Conservation (phyloP, 2,888 invertebrate species). For the Catocala sponsa region DNA sequence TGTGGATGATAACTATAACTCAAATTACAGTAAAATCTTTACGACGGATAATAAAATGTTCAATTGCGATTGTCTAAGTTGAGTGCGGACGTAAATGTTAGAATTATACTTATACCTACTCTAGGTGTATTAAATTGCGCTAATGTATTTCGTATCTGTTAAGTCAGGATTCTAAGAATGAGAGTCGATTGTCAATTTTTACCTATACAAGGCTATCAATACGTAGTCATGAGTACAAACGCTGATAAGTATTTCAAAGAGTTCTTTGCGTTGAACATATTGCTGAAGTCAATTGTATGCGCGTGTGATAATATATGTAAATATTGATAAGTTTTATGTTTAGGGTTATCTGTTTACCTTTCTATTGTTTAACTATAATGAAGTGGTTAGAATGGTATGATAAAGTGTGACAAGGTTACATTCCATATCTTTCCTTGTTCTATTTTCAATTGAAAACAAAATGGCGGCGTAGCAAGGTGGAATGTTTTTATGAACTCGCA, state of each 20-base stretch:
- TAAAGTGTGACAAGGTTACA: not conserved
- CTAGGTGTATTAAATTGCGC: conserved; percentile 10
- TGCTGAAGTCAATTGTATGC: too few relatives aligned
- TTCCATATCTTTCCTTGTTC: not conserved
- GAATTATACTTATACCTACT: conserved; percentile 16
- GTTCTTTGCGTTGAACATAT: too few relatives aligned
- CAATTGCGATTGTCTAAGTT: conserved; percentile 32
- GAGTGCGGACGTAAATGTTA: conserved; percentile 21
- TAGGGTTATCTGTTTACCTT: conserved; percentile 67
- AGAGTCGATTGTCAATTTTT: not conserved
- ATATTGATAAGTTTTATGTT: conserved; percentile 63
- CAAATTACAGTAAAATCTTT: conserved; percentile 40
- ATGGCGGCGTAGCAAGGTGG: not conserved
- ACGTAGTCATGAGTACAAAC: too few relatives aligned
- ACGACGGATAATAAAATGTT: conserved; percentile 49
- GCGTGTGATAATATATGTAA: conserved; percentile 54
- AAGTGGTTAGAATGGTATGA: conserved; percentile 1
- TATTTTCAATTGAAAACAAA: not conserved
- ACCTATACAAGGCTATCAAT: too few relatives aligned
- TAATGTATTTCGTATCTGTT: conserved; percentile 4
- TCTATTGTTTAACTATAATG: conserved; percentile 60
- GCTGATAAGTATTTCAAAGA: too few relatives aligned
- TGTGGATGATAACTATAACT: conserved; percentile 30
- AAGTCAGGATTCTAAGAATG: not conserved
- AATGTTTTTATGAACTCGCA: conserved; percentile 30